These are phyloP conservation scores for Onychomys torridus DNA, from an alignment of 2,797 vertebrate species.

Conservation along the genomic window DNA sequence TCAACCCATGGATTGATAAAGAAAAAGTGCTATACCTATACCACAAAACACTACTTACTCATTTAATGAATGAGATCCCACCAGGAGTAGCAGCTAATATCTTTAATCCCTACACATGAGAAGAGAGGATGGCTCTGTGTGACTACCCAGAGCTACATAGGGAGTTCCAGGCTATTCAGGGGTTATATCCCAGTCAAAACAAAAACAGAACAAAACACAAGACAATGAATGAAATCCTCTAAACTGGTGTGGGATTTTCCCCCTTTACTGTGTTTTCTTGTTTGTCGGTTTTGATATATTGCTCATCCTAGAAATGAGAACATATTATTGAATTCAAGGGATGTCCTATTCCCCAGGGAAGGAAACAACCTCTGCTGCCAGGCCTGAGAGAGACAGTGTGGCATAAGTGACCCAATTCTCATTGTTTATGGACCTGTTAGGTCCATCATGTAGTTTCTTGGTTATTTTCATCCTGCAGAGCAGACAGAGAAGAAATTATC, in stretches of 20 bases:
- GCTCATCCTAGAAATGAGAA: not conserved
- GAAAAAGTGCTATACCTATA: no score
- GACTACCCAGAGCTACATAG: no score
- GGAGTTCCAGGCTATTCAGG: no score
- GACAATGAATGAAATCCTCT: not conserved
- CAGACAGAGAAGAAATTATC: constrained; percentile 69
- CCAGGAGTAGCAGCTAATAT: not conserved
- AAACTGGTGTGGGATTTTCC: not conserved
- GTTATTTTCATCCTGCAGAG: constrained; percentile 69
- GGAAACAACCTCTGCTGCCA: not conserved
- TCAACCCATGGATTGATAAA: not conserved
- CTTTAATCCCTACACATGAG: not conserved
- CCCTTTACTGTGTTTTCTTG: not conserved
- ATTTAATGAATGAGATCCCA: not conserved
- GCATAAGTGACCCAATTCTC: constrained; percentile 36
- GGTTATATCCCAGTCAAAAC: not conserved
- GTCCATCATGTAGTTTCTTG: constrained; percentile 63
- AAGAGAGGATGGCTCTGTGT: not conserved
- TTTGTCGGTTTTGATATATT: not conserved
- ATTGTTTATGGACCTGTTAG: constrained; percentile 69
- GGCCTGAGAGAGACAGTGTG: not conserved
- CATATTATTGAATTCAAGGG: not conserved
- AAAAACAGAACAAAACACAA: not conserved
- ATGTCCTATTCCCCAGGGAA: not conserved
- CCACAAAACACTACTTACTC: not conserved